Evolutionary conservation across 1,140 invertebrate genomes (phyloP), one percentile per base, ranked within the genome.

Genomic region (Dendrolimus kikuchii): DNA sequence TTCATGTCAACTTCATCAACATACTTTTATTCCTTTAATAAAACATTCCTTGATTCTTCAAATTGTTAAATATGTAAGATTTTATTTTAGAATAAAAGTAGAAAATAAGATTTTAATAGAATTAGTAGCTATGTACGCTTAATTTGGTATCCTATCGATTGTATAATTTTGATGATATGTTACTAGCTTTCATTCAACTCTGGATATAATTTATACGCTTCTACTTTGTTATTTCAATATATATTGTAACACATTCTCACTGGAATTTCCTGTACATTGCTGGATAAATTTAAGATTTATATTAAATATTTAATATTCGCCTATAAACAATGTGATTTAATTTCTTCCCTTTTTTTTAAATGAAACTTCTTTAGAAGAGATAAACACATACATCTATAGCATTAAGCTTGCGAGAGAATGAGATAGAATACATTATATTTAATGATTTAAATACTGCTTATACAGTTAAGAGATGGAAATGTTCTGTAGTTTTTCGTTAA

Each of bases 261-360:
- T 60, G 55, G 60, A 46, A 60, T 65, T 77, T 77, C 71, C 64
- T 79, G 77, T 81, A 80, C 68, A 80, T 77, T 60, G 73, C 71
- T 73, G 76, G 67, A 51, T 77, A 72, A 68, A 64, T 67, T 77
- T 77, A 79, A 71, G 62, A 60, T 79, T 77, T 77, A 74, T 79
- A 82, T 79, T 77, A 69, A 75, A 78, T 71, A 81, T 77, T 81
- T 76, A 81, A 76, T 81, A 84, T 80, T 82, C 77, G 76, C 79
- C 79, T 80, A 67, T 72, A 76, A 57, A 46, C 49, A 53, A 51
- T 51, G 54, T 59, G 60, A 74, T 74, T 76, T 64, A 66, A 71
- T 45, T 42, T 45, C 6, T 5, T 0, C 43, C 6, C 43, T 5
- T 5, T 45, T 10, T 9, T 10, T 45, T 45, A n/a, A 45, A 45